Evolutionary conservation across 2,888 invertebrate genomes (phyloP), one percentile per base, ranked within the genome.

Genomic region (Globia sparganii): DNA sequence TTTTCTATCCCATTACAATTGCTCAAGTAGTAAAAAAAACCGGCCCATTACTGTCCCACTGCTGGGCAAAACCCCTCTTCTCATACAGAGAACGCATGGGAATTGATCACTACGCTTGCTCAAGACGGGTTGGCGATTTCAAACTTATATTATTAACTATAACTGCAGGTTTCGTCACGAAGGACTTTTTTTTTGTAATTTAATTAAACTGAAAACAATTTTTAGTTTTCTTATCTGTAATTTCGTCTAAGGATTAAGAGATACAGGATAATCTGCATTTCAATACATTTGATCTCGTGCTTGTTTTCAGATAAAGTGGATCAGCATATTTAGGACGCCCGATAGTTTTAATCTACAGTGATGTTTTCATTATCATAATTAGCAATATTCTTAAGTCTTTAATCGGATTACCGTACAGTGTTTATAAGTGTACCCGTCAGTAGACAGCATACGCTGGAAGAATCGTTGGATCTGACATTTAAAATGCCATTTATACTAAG

Each of bases 311-410:
- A 28, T 68, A 66, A 46, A 31, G 28, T 53, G 28, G 53, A 49
- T 82, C 28, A 61, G 21, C 21, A n/a, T 66, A 65, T 80, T 77
- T 46, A 66, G n/a, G 11, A 43, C 62, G 61, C 70, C 11, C 37
- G 37, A 28, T 46, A n/a, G 25, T 67, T 58, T 71, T 71, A 77
- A 77, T 77, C 34, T 58, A 37, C 53, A 67, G 61, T 58, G 78
- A 67, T 58, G 58, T 83, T 28, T 71, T 67, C 64, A 78, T 78
- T 72, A 78, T 53, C 28, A 69, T 77, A 59, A 68, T 68, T 75
- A 59, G 37, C 67, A 67, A 68, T 68, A 25, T 59, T 11, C 59
- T 65, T 72, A 28, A 76, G 34, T 11, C 25, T 2, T 2, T 77
- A 81, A 81, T 69, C 64, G 58, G 58, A 65, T 80, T 77, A 76